Conservation (phyloP, 2,113 vertebrate species). For the Manacus vitellinus region DNA sequence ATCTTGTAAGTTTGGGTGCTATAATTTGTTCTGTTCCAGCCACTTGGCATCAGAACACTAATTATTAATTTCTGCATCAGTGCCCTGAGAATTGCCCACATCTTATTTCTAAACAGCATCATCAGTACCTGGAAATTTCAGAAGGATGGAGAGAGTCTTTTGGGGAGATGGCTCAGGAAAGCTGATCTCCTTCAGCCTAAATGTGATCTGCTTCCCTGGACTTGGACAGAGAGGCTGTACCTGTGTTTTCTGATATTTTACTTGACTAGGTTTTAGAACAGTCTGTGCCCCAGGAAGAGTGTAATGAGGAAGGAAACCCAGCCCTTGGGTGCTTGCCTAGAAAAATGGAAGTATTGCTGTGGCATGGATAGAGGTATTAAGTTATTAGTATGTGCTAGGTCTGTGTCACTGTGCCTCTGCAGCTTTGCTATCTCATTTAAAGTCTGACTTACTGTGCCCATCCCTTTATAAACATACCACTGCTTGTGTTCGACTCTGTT, state of each 20-base stretch:
- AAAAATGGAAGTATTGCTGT: slow-evolving; percentile 27
- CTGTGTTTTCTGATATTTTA: not conserved
- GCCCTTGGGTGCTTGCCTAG: slow-evolving; percentile 59
- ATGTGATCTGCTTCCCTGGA: not conserved
- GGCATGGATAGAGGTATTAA: not conserved
- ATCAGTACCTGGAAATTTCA: not conserved
- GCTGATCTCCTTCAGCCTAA: not conserved
- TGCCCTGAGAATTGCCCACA: not conserved
- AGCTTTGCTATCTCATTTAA: not conserved
- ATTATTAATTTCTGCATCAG: not conserved
- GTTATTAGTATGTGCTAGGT: not conserved
- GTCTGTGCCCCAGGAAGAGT: slow-evolving; percentile 22
- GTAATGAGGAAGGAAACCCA: slow-evolving; percentile 54
- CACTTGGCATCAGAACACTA: not conserved
- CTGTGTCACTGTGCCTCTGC: not conserved
- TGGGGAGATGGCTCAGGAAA: not conserved
- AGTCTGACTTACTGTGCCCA: not conserved
- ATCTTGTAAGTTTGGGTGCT: not conserved
- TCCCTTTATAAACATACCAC: not conserved
- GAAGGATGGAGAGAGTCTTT: not conserved
- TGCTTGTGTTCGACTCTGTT: not conserved
- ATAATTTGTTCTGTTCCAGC: not conserved
- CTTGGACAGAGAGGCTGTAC: not conserved
- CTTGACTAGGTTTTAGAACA: slow-evolving; percentile 12
- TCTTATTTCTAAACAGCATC: not conserved